These are phyloP conservation scores for Epizoanthus ramosus DNA, from an alignment of 92 coral and sea anemone species.

Conservation along the genomic window DNA sequence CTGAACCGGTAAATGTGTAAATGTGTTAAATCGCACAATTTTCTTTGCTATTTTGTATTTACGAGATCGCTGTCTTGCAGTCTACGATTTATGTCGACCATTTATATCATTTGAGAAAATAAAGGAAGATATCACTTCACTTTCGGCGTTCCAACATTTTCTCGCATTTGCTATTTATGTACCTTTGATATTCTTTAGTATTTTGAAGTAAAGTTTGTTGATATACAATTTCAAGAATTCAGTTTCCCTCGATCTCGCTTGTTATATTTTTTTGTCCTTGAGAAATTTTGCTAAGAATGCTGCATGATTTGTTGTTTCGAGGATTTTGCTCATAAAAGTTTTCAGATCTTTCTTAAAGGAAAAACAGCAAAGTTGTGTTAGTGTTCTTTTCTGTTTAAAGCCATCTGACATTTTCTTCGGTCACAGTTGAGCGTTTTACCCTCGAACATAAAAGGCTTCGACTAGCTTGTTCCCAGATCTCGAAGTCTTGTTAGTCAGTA, in stretches of 20 bases:
- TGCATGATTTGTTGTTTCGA: not conserved
- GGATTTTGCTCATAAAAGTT: not conserved
- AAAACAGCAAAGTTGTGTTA: too few relatives aligned
- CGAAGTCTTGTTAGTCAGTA: too few relatives aligned
- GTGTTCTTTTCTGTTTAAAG: too few relatives aligned
- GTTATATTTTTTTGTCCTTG: not conserved
- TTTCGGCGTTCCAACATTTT: conserved; percentile 1
- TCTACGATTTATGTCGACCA: not conserved
- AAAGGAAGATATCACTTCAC: not conserved
- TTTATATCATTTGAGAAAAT: not conserved
- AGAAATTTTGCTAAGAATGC: not conserved
- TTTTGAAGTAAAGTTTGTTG: conserved; percentile 1
- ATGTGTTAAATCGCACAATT: not conserved
- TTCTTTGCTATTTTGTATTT: not conserved
- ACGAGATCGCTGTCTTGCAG: not conserved
- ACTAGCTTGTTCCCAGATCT: too few relatives aligned
- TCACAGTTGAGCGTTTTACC: too few relatives aligned
- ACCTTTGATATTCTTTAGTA: conserved; percentile 8
- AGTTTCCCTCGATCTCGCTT: not conserved
- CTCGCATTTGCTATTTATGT: not conserved
- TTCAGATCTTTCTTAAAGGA: too few relatives aligned
- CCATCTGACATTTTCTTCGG: too few relatives aligned
- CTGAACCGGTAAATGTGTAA: not conserved
- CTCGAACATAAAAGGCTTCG: too few relatives aligned
- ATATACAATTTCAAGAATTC: not conserved